Evolutionary conservation across 2,113 vertebrate species (phyloP).

Genomic region (Tragelaphus scriptus): DNA sequence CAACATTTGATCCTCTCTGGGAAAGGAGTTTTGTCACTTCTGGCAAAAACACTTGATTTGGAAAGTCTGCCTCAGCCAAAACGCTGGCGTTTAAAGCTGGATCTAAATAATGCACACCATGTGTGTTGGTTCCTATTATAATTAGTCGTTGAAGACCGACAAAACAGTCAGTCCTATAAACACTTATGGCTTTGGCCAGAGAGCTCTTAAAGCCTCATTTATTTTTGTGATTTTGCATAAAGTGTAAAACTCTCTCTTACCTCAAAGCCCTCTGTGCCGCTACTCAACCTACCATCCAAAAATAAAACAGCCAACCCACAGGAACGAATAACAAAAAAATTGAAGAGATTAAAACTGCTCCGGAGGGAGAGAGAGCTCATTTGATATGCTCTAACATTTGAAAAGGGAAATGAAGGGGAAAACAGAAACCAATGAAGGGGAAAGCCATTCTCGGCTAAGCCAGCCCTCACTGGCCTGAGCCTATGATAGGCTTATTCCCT

Average conservation of each 20-base stretch:
- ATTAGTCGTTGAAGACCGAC: not conserved
- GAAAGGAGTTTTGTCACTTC: conserved; percentile 52
- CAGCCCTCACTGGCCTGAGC: not conserved
- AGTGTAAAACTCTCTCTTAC: conserved; percentile 5
- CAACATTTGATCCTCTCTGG: conserved; percentile 16
- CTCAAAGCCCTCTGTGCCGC: not conserved
- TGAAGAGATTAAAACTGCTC: not conserved
- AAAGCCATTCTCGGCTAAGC: not conserved
- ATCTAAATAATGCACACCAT: conserved; percentile 37
- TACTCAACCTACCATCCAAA: not conserved
- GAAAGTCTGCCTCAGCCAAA: conserved; percentile 47
- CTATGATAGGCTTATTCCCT: not conserved
- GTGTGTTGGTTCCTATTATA: not conserved
- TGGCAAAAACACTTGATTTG: conserved; percentile 39
- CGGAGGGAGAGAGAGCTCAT: not conserved
- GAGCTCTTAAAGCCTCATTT: not conserved
- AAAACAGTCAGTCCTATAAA: not conserved
- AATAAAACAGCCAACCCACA: not conserved
- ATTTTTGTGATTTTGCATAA: not conserved
- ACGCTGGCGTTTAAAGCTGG: not conserved
- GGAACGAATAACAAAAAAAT: not conserved
- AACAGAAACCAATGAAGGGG: not conserved
- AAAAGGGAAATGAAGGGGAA: conserved; percentile 22
- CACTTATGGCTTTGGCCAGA: not conserved
- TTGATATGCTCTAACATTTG: not conserved